Evolutionary conservation across 2,113 vertebrate genomes (phyloP), one percentile per base, ranked within the genome.

Genomic region (Platichthys flesus): DNA sequence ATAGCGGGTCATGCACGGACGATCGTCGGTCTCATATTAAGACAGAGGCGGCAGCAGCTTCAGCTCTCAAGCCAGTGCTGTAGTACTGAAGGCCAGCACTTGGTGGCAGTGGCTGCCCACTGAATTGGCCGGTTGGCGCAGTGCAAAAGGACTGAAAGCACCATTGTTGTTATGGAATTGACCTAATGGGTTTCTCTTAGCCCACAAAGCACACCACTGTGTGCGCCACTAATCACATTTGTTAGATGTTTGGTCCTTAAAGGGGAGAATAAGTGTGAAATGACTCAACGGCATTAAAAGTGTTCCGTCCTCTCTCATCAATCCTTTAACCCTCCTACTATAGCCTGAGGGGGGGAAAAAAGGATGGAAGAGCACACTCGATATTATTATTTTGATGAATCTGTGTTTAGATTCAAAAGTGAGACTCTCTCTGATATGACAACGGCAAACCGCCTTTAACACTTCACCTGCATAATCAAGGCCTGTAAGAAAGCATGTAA

Each of bases 131-230:
- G 26, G 9, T 35, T 40, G 42, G 59, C 63, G 75, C 79, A 68
- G 45, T 26, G 47, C 70, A 80, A 24, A 28, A 65, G 70, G 65
- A 47, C 66, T 57, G 77, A 88, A 87, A 80, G 67, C 72, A 62
- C 67, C 74, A 80, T 85, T 92, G 93, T 93, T 94, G 88, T 89
- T 87, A 93, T 88, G 88, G 93, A 91, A 90, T 84, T 93, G 92
- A 94, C 92, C 92, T 83, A 91, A 91, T 91, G 82, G 80, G 74
- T 85, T 92, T 62, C 62, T 88, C 71, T 77, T 68, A 76, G 73
- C 79, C 87, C 76, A 79, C 24, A 52, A 78, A 84, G 71, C 76
- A 74, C 69, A 73, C 57, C 6, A 68, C 71, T 72, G 70, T 82
- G 83, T 85, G 84, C 90, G 31, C 71, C 75, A 76, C 77, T 83